Evolutionary conservation across 2,888 invertebrate genomes (phyloP).

Genomic region (Clunio marinus): DNA sequence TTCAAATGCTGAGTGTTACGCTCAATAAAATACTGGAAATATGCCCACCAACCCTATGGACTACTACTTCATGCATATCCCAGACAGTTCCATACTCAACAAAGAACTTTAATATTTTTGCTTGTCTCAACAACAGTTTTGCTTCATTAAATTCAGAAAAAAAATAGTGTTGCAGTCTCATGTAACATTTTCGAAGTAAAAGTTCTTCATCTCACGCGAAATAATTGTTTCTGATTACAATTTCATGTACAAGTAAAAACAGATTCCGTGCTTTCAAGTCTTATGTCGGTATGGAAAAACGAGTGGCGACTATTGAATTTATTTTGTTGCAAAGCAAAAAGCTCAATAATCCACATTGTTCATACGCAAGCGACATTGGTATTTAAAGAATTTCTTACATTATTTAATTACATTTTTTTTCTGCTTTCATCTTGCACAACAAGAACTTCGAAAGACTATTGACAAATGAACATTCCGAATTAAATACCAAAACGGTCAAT

Average conservation of each 20-base stretch:
- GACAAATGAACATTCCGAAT: background rate
- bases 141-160: too few relatives aligned
- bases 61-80: too few relatives aligned
- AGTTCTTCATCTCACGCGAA: conserved; percentile 33
- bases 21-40: too few relatives aligned
- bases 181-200: background rate
- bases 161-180: conserved; percentile 4
- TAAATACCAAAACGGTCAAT: too few relatives aligned
- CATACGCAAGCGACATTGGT: background rate
- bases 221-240: conserved; percentile 35
- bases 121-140: too few relatives aligned
- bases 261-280: conserved; percentile 28
- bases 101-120: too few relatives aligned
- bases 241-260: conserved; percentile 18
- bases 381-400: background rate
- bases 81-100: too few relatives aligned
- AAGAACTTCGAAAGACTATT: background rate
- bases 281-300: background rate
- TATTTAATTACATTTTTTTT: too few relatives aligned
- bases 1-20: too few relatives aligned
- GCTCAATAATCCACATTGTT: background rate
- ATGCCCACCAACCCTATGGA: too few relatives aligned
- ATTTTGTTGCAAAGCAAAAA: background rate
- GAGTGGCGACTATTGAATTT: background rate
- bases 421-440: too few relatives aligned